phyloP scores from a whole-genome alignment of 2,113 vertebrate genomes.

The Antechinus stuartii region DNA sequence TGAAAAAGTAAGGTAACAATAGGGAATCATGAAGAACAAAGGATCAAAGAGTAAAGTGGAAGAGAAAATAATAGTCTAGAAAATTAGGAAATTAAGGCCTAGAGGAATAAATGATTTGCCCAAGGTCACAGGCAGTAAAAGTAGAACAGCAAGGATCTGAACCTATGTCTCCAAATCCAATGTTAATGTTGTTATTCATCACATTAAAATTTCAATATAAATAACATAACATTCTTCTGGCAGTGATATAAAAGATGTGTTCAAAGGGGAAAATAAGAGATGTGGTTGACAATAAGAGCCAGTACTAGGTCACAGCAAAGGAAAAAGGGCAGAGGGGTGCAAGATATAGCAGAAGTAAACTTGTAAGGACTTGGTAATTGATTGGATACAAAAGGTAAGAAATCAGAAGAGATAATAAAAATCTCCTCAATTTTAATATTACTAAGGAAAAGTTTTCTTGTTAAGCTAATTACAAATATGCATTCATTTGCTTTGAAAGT shows the following conservation, averaged over 20 bases:
- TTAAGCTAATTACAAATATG: not conserved
- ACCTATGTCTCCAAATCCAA: too few species aligned
- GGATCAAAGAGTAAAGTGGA: not conserved
- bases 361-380: not conserved
- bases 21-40: not conserved
- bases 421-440: not conserved
- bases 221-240: not conserved
- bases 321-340: not conserved
- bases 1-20: not conserved
- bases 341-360: not conserved
- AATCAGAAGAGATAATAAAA: not conserved
- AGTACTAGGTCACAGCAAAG: not conserved
- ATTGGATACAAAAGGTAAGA: not conserved
- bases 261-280: not conserved
- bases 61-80: not conserved
- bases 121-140: not conserved
- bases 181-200: not conserved
- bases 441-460: not conserved
- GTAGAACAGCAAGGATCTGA: not conserved
- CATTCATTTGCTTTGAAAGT: not conserved
- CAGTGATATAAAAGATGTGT: not conserved
- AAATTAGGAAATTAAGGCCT: not conserved
- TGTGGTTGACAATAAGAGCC: not conserved
- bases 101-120: not conserved
- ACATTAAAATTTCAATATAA: not conserved